Evolutionary conservation across 2,888 invertebrate species (phyloP), one percentile per base, ranked within the genome.

Genomic region (Drosophila demipolita): DNA sequence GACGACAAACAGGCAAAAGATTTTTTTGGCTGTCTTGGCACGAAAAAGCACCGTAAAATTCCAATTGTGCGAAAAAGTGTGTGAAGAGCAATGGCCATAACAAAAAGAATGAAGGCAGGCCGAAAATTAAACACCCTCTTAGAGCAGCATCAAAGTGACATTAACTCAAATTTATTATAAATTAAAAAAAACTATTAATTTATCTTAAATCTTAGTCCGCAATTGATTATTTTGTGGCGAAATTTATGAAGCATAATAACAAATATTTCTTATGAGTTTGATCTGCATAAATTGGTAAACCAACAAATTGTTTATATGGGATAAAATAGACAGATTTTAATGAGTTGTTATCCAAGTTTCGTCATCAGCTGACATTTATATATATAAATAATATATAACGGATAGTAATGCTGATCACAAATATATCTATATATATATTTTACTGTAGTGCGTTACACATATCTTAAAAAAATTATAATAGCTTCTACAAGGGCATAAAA

Each of bases 41-140:
- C 66, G 1, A 67, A 82, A 95, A 90, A 94, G 94, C 74, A 71
- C 66, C 65, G 74, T 64, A 83, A 83, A 86, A 73, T 75, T 32
- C 3, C 70, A 66, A 63, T 62, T 38, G 70, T 61, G 75, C 80
- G 52, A 80, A 80, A 68, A 75, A 63, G 54, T 64, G 45, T 45
- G 49, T 35, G 55, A 71, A 84, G 59, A 67, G 53, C 66, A 68
- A 54, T 50, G 50, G 4, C 36, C 4, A 52, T 20, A 52, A 50
- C 23, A 65, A 64, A n/a, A 53, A 32, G 20, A 45, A 23, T 3
- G 8, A 15, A 45, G 45, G 2, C 23, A 23, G 8, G 23, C 2
- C 45, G 45, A 15, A 23, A 20, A 23, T 45, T 45, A 4, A 23
- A 45, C 15, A 45, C 45, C 8, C 45, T 45, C 45, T 20, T 12